A percentile compares a stretch with the other conserved stretches of the same genome.
These are phyloP conservation scores for Choreutis nemorana DNA, from an alignment of 2,888 invertebrate species.

Conservation along the genomic window DNA sequence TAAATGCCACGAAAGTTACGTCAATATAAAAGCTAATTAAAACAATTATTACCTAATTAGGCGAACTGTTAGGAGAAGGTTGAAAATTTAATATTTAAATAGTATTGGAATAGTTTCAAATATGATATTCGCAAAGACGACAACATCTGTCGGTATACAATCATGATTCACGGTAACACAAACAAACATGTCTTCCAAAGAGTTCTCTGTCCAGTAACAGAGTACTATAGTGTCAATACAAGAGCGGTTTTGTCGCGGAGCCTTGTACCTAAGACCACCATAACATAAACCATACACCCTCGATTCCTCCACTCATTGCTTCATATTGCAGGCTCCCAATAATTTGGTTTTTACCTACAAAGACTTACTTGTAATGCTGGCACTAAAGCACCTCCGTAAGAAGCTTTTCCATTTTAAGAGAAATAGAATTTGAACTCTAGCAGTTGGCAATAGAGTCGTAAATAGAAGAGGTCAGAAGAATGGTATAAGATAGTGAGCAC, in stretches of 20 bases:
- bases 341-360: constrained; percentile 45
- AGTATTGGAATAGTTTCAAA: too few relatives aligned
- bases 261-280: constrained; percentile 39
- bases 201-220: constrained; percentile 56
- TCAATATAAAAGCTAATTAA: too few relatives aligned
- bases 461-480: too few relatives aligned
- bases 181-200: constrained; percentile 34
- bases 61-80: too few relatives aligned
- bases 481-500: too few relatives aligned
- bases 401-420: too few relatives aligned
- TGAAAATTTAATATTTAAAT: too few relatives aligned
- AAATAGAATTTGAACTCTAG: too few relatives aligned
- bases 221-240: constrained; percentile 54
- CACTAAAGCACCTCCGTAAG: constrained; percentile 57
- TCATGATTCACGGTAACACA: constrained; percentile 52
- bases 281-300: constrained; percentile 20
- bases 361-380: constrained; percentile 57
- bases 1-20: too few relatives aligned
- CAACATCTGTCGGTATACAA: constrained; percentile 50
- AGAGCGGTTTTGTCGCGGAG: constrained; percentile 53
- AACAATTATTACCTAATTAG: too few relatives aligned
- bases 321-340: constrained; percentile 28
- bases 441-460: too few relatives aligned
- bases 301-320: constrained; percentile 15
- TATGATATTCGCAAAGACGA: too few relatives aligned